Base-by-base conservation (phyloP, 2,888 invertebrate genomes). In the Sinohyriopsis cumingii region DNA sequence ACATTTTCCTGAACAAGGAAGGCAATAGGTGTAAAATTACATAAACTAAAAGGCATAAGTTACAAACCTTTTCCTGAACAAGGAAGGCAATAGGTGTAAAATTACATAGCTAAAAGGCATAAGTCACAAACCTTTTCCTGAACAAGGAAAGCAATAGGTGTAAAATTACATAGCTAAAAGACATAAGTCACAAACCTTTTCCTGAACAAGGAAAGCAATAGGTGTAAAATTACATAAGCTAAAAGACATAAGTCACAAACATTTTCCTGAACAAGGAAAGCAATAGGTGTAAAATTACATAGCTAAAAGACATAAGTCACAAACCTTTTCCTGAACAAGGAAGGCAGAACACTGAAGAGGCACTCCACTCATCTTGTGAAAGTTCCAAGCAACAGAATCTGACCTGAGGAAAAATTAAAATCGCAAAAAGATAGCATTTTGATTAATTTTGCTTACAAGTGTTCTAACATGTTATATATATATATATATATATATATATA, bases 341-440 rank as follows among this genome's bases (percentile, higher is more conserved):
- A 87, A 77, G 7, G 76, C 79, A 33, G 84, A 83, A 91, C 98
- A 98, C 87, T 99, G 99, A 65, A 99, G 71, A 3, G 96, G 96
- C 1, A 95, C 95, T 5, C 95, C 94, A 76, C 96, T 92, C 84
- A 97, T 92, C 90, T 97, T 97, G 91, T 97, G 97, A 9, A 96
- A 96, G 91, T 97, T 97, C 96, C 97, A 97, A 19, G 96, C 95
- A 20, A 97, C 94, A 1, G 96, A 96, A 89, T 97, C 95, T 57
- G 96, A 94, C 85, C 95, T 86, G 15, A 15, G 45, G 69, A 20
- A 81, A 80, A 22, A 57, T 54, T 19, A 54, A n/a, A 54, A 55
- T 65, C 63, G 45, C 19, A 62, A n/a, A 45, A 5, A 15, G 25
- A 62, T 12, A n/a, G n/a, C 24, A 22, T 62, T 28, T 62, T 25